These are phyloP conservation scores for Hystrix cristata DNA, from an alignment of 2,113 vertebrate species.

Conservation along the genomic window DNA sequence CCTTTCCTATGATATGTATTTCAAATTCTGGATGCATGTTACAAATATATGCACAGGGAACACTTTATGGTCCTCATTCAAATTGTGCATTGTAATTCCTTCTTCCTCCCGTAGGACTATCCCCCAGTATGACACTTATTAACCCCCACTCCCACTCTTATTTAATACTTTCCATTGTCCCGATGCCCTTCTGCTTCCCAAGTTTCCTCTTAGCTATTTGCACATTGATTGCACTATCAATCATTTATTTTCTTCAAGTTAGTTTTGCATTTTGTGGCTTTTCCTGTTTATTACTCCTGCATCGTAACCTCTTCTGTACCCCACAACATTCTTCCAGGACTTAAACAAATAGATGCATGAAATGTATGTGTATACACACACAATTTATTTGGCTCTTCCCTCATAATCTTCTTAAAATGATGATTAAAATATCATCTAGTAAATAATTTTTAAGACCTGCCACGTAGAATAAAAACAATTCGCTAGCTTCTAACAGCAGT, in stretches of 20 bases:
- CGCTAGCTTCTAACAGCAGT: background rate
- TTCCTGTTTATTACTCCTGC: background rate
- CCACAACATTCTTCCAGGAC: background rate
- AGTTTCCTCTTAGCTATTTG: slow-evolving; percentile 37
- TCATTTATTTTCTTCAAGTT: slow-evolving; percentile 62
- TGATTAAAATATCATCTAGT: background rate
- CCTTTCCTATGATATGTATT: background rate
- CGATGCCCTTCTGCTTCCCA: background rate
- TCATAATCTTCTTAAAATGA: background rate
- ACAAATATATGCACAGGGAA: background rate
- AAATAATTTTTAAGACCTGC: background rate
- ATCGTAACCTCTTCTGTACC: background rate
- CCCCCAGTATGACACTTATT: slow-evolving; percentile 15
- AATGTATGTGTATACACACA: background rate
- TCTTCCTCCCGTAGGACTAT: background rate
- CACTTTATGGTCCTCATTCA: background rate
- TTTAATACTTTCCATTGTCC: background rate
- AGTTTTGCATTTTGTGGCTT: background rate
- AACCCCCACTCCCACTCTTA: background rate
- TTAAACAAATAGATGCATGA: background rate
- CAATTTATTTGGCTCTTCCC: background rate
- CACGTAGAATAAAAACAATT: background rate
- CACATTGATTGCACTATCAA: slow-evolving; percentile 43
- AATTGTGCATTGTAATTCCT: background rate
- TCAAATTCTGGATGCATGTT: background rate